phyloP scores from a whole-genome alignment of 35 echinoderm and acorn worm genomes.

The Anneissia japonica region DNA sequence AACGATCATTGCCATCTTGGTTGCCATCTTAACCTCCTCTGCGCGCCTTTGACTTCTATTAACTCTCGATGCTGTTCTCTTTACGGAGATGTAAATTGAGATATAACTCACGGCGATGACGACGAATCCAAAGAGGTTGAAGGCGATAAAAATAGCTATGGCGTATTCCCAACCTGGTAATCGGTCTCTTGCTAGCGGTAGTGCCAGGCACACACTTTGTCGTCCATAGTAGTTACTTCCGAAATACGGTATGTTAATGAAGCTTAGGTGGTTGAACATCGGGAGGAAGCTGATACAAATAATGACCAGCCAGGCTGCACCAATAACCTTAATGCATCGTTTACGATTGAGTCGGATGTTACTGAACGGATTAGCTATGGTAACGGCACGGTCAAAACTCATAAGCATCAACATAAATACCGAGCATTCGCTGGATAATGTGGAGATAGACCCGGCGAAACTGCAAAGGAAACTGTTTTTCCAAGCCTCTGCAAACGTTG shows the following conservation, averaged over 20 bases:
- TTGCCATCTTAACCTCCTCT: too few relatives aligned
- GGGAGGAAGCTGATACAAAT: constrained; percentile 72
- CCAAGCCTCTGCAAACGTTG: constrained; percentile 30
- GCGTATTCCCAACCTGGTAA: too few relatives aligned
- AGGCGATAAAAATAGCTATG: too few relatives aligned
- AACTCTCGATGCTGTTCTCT: too few relatives aligned
- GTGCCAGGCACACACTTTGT: too few relatives aligned
- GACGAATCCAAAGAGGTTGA: too few relatives aligned
- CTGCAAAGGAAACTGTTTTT: constrained; percentile 31
- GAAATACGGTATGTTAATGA: background rate
- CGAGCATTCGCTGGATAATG: constrained; percentile 56
- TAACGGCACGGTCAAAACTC: constrained; percentile 37
- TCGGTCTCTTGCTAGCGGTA: too few relatives aligned
- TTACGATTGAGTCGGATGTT: constrained; percentile 69
- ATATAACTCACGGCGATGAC: too few relatives aligned
- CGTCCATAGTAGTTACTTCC: background rate
- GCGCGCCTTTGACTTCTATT: too few relatives aligned
- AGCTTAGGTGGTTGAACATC: too few relatives aligned
- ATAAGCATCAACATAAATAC: constrained; percentile 56
- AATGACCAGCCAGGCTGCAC: constrained; percentile 53
- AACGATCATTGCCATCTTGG: too few relatives aligned
- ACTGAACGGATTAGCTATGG: constrained; percentile 35
- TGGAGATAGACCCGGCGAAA: constrained; percentile 30
- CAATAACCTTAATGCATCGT: constrained; percentile 39
- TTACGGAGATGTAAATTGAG: too few relatives aligned